Conservation (phyloP, 2,888 invertebrate species). For the Aspidiotus rigidus region DNA sequence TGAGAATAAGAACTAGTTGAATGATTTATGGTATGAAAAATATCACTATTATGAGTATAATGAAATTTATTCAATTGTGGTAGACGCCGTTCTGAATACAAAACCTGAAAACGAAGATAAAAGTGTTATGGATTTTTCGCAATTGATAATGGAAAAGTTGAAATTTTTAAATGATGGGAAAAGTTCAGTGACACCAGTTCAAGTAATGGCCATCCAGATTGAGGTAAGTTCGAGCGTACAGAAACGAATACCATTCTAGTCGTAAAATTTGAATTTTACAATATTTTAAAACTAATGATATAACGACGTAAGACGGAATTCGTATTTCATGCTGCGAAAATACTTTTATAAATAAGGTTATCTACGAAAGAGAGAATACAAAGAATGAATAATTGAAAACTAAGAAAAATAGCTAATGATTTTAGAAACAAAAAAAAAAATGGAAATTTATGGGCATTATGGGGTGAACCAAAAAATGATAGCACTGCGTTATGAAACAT, state of each 20-base stretch:
- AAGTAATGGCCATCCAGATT: constrained; percentile 53
- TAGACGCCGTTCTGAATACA: constrained; percentile 26
- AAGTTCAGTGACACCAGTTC: constrained; percentile 50
- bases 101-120: constrained; percentile 20
- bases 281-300: too few relatives aligned
- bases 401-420: not conserved
- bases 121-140: constrained; percentile 36
- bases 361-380: too few relatives aligned
- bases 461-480: not conserved
- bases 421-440: not conserved
- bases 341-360: too few relatives aligned
- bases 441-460: not conserved
- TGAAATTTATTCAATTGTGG: too few relatives aligned
- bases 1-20: not conserved
- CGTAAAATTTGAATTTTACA: too few relatives aligned
- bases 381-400: too few relatives aligned
- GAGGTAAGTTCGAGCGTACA: constrained; percentile 45
- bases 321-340: too few relatives aligned
- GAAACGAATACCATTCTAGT: too few relatives aligned
- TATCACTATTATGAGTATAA: too few relatives aligned
- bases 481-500: too few relatives aligned
- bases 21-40: too few relatives aligned
- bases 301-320: too few relatives aligned
- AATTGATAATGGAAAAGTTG: constrained; percentile 50
- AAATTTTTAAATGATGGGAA: constrained; percentile 49